Percentiles rank a stretch among this genome's conserved stretches.
phyloP scores from a whole-genome alignment of 2,888 invertebrate genomes.

The Xylocampa areola region DNA sequence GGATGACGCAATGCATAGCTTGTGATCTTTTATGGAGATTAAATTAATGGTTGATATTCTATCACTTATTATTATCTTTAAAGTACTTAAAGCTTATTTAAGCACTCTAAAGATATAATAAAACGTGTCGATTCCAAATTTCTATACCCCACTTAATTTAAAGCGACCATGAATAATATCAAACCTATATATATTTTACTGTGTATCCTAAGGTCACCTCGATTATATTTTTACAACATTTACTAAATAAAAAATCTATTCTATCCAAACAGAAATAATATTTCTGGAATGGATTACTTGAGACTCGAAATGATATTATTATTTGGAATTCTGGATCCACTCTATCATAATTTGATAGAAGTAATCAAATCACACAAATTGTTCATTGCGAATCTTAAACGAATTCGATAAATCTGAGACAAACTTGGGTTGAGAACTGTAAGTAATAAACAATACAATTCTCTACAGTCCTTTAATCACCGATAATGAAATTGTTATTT shows the following conservation, averaged over 20 bases:
- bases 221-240: not conserved
- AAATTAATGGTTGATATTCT: constrained; percentile 1
- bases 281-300: not conserved
- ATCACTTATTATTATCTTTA: not conserved
- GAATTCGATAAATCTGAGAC: constrained; percentile 8
- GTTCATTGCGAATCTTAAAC: constrained; percentile 7
- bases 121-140: too few species aligned
- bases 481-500: constrained; percentile 27
- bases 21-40: constrained; percentile 15
- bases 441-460: constrained; percentile 21
- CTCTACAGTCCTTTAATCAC: constrained; percentile 16
- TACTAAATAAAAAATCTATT: too few species aligned
- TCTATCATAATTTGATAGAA: constrained; percentile 3
- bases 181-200: not conserved
- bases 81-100: too few species aligned
- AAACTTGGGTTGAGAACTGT: constrained; percentile 2
- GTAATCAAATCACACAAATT: constrained; percentile 9
- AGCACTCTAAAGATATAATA: not conserved
- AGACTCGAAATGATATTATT: not conserved
- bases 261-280: not conserved
- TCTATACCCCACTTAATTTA: not conserved
- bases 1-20: constrained; percentile 14
- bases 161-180: not conserved
- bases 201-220: not conserved
- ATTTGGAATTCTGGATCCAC: not conserved